phyloP scores from a whole-genome alignment of 2,113 vertebrate genomes.

The Zapornia atra region DNA sequence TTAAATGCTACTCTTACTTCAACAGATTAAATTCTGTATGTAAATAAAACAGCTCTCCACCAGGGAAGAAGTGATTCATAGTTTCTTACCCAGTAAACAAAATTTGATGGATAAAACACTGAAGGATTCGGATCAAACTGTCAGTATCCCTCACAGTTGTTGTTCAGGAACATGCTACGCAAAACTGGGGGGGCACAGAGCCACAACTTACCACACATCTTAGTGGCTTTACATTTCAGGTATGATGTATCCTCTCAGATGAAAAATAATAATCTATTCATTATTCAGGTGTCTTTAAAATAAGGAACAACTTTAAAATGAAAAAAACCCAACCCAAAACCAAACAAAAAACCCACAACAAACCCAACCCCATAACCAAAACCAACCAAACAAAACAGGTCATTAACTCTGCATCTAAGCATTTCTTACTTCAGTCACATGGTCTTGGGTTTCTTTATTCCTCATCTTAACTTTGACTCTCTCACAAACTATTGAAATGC shows the following conservation, averaged over 20 bases:
- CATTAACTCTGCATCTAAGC: not conserved
- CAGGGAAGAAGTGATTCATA: not conserved
- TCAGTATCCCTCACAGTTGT: not conserved
- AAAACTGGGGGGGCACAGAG: not conserved
- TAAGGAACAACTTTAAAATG: not conserved
- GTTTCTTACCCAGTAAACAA: not conserved
- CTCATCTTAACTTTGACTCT: not conserved
- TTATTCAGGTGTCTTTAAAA: not conserved
- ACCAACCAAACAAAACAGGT: not conserved
- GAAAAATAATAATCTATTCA: not conserved
- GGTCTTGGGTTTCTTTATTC: not conserved
- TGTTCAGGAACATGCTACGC: not conserved
- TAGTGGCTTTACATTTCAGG: not conserved
- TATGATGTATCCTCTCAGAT: not conserved
- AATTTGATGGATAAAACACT: not conserved
- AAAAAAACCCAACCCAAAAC: not conserved
- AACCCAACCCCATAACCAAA: not conserved
- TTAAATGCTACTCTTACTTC: slow-evolving; percentile 26
- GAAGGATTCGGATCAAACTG: not conserved
- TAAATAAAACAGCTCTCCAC: slow-evolving; percentile 24
- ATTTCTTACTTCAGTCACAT: not conserved
- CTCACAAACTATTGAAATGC: not conserved
- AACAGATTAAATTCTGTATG: slow-evolving; percentile 30
- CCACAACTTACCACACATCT: not conserved
- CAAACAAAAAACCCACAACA: no score